A percentile compares a stretch with the other conserved stretches of the same genome.
Evolutionary conservation across 2,113 vertebrate genomes (phyloP).

Genomic region (Monarcha castaneiventris): DNA sequence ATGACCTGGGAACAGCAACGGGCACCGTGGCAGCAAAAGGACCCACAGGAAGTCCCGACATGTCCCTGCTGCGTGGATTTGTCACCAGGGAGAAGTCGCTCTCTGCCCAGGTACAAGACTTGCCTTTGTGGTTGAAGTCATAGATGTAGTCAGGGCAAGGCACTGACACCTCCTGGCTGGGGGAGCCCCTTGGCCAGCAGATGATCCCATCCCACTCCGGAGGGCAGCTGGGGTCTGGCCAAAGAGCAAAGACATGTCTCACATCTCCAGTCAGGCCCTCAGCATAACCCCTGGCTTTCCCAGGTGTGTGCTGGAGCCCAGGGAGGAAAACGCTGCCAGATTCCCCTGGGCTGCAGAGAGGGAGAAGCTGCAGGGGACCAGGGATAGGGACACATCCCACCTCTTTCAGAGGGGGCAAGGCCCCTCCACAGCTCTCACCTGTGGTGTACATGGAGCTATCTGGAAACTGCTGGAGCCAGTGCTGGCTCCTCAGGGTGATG

Average conservation of each 20-base stretch:
- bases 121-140: conserved; percentile 90
- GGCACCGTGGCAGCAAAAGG: neutral
- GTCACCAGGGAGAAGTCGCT: accelerated
- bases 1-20: conserved; percentile 63
- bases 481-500: neutral
- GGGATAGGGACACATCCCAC: neutral
- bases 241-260: neutral
- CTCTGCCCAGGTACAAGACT: neutral
- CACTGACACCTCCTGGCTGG: conserved; percentile 76
- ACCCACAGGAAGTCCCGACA: accelerated
- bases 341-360: neutral
- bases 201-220: conserved; percentile 91
- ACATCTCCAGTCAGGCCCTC: neutral
- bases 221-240: conserved; percentile 75
- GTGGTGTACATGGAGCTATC: neutral
- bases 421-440: accelerated
- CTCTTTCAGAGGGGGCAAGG: neutral
- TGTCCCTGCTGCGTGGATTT: accelerated
- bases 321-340: accelerated
- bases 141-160: conserved; percentile 88
- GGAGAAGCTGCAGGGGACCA: neutral
- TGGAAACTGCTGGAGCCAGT: neutral
- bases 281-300: neutral
- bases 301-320: neutral
- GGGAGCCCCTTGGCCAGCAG: conserved; percentile 83